phyloP scores from a whole-genome alignment of 2,888 invertebrate species.

The Zygogramma bicolorata region DNA sequence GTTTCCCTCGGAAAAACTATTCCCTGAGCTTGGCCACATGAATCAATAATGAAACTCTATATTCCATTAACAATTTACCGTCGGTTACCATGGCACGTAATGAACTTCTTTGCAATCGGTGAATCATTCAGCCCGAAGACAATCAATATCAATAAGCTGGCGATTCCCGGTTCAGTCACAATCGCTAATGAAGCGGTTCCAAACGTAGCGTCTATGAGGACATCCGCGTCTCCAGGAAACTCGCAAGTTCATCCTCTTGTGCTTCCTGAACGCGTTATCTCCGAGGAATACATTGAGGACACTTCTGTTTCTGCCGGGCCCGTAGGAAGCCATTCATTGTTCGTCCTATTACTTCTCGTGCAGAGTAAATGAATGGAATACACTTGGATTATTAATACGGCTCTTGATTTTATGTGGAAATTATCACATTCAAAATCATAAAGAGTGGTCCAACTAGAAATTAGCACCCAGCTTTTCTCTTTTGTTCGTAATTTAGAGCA shows the following conservation, averaged over 20 bases:
- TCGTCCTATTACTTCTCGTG: neutral
- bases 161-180: neutral
- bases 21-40: too few species aligned
- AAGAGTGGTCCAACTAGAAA: too few species aligned
- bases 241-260: neutral
- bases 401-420: too few species aligned
- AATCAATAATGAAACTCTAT: too few species aligned
- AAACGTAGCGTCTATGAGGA: neutral
- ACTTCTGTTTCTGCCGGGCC: too few species aligned
- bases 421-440: too few species aligned
- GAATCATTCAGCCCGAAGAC: neutral
- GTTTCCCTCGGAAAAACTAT: too few species aligned
- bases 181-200: neutral
- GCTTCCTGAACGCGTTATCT: neutral
- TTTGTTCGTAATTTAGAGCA: too few species aligned
- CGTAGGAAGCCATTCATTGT: neutral
- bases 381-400: too few species aligned
- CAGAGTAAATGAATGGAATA: neutral
- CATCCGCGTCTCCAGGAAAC: neutral
- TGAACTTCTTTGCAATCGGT: neutral
- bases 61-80: too few species aligned
- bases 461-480: too few species aligned
- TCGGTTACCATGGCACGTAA: neutral
- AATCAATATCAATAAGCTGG: neutral
- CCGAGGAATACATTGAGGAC: neutral